phyloP scores from a whole-genome alignment of 2,797 vertebrate genomes.

The Borostomias antarcticus region DNA sequence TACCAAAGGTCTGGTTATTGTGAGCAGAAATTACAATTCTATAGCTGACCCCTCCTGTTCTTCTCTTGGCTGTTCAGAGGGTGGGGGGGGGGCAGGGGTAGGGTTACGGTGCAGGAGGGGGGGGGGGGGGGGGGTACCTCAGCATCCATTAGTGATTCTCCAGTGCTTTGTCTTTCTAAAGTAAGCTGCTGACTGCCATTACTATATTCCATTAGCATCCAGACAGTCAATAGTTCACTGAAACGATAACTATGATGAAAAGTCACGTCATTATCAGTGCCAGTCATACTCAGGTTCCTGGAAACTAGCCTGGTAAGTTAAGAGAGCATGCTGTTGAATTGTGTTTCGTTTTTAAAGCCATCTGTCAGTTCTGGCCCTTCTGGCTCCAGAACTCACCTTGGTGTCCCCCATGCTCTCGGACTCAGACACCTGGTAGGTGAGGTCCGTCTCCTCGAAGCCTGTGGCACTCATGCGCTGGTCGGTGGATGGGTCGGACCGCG shows the following conservation, averaged over 20 bases:
- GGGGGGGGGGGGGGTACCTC: slow-evolving; percentile 48
- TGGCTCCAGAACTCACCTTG: slow-evolving; percentile 78
- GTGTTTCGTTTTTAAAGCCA: background rate
- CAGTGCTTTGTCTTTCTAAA: slow-evolving; percentile 6
- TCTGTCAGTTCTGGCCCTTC: background rate
- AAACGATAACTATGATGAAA: no score
- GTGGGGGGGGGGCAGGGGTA: no score
- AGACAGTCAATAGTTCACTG: no score
- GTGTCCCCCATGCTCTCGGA: slow-evolving; percentile 96
- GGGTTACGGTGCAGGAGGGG: no score
- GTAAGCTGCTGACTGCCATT: slow-evolving; percentile 30
- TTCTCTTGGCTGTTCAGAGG: slow-evolving; percentile 43
- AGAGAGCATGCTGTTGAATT: slow-evolving; percentile 3
- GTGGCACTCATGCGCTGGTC: slow-evolving; percentile 99
- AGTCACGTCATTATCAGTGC: no score
- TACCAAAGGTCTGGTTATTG: background rate
- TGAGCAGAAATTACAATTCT: no score
- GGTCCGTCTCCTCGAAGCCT: slow-evolving; percentile 96
- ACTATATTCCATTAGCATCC: slow-evolving; percentile 35
- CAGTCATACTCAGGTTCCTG: no score
- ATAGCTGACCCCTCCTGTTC: slow-evolving; percentile 10
- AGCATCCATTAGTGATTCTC: slow-evolving; percentile 37
- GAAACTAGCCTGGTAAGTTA: no score
- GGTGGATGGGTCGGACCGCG: slow-evolving; percentile 91
- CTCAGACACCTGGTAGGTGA: slow-evolving; percentile 98